Base-by-base conservation (phyloP, 2,888 invertebrate genomes). In the Physocephala rufipes region DNA sequence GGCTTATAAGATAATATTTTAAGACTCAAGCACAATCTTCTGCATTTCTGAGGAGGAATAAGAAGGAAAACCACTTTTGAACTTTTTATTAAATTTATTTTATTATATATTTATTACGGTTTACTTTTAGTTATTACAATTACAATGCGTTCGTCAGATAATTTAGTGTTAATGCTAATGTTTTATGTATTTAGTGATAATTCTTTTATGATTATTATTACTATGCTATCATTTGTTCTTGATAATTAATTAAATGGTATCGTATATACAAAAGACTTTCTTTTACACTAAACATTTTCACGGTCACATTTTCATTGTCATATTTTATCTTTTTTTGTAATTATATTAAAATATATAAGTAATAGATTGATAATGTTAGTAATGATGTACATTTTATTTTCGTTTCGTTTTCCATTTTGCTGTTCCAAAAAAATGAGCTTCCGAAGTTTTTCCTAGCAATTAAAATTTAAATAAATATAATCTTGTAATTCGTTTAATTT, bases 241-340 rank as follows among this genome's bases (percentile, higher is more conserved):
- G 67, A 67, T 70, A 65, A 64, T 43, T 71, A 71, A 47, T 45
- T 58, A 30, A 62, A 36, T 49, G 45, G 36, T 36, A 36, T 36
- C 55, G 47, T 74, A 80, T 80, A 77, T 79, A 78, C 79, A 79
- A 81, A 81, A 81, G 81, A 77, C 79, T 81, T 81, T 80, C 79
- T 80, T 81, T 81, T 82, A 81, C 79, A 73, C 79, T 81, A 82
- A 83, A 82, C 80, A 81, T 81, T 80, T 79, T 81, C 9, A 36
- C 36, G 36, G 76, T 79, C 53, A 58, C 58, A 45, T 74, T 76
- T 73, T 74, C 73, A 68, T 72, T 67, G 49, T 59, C 36, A 30
- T 65, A 58, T 71, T 62, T 69, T 68, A 61, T 47, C 66, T 26
- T 68, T 70, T 73, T 71, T 73, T 71, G 43, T 67, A 70, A 12